Conservation (phyloP, 2,888 invertebrate genomes). For the Rugalucina vietnamica region DNA sequence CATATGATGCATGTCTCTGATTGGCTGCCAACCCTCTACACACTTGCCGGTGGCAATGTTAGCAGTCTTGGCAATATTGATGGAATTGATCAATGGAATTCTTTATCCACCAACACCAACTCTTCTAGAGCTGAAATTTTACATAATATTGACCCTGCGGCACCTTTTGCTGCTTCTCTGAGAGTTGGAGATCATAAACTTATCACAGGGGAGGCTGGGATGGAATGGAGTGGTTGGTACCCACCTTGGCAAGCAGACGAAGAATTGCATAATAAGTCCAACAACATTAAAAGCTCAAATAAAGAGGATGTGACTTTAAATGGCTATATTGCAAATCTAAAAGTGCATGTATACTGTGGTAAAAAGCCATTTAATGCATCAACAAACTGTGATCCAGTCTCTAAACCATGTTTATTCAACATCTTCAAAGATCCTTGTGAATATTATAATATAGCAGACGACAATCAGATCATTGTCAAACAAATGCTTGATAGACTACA, state of each 20-base stretch:
- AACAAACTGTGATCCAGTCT: constrained; percentile 87
- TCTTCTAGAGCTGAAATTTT: constrained; percentile 88
- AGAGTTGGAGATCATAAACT: constrained; percentile 78
- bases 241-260: constrained; percentile 64
- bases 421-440: constrained; percentile 94
- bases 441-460: constrained; percentile 86
- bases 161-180: constrained; percentile 60
- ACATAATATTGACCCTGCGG: constrained; percentile 78
- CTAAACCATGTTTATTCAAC: constrained; percentile 91
- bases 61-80: constrained; percentile 84
- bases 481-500: constrained; percentile 83
- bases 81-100: constrained; percentile 91
- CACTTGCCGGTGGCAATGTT: constrained; percentile 87
- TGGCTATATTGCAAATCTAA: neutral
- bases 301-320: neutral
- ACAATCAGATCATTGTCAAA: constrained; percentile 73
- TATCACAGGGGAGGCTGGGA: constrained; percentile 66
- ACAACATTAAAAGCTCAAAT: neutral
- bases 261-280: neutral
- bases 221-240: constrained; percentile 72
- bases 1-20: constrained; percentile 92
- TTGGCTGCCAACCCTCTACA: constrained; percentile 94
- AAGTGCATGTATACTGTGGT: constrained; percentile 76
- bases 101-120: constrained; percentile 86
- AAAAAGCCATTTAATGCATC: constrained; percentile 74